Base-by-base conservation (phyloP, 2,797 vertebrate genomes). In the Cirrhinus molitorella region DNA sequence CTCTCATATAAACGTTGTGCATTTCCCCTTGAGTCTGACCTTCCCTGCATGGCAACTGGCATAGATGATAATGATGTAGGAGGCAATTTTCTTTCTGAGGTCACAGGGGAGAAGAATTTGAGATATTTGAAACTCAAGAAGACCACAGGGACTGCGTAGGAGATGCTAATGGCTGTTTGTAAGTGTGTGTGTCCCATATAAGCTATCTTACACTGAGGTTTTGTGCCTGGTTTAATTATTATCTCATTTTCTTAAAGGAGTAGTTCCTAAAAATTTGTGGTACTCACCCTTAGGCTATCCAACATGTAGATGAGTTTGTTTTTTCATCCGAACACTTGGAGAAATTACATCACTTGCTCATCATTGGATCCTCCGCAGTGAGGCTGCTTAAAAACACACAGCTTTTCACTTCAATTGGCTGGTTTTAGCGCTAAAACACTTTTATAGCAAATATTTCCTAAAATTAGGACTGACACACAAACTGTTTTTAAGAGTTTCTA, bases 71-170 rank as follows among this genome's bases (percentile, higher is more conserved):
- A 74, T 66, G 57, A 85, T 85, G 84, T 89, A 59, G 77, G 76
- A 92, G 85, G 88, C 88, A 91, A 89, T 91, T 91, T 90, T 79
- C 81, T 77, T 17, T 21, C 75, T 84, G 88, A 90, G 70, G 80
- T 82, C 67, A 82, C 80, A 73, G 37, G 47, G 49, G 80, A 14
- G 45, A 82, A 43, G 70, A 82, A 72, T 79, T 28, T 47, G 40
- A 71, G 53, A 45, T 78, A 85, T 57, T 71, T 65, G 25, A 72
- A 77, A 66, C 23, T 23, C 13, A 63, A 49, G 17, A n/a, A 43
- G 61, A 78, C 28, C 10, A 72, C 34, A 3, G 66, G 53, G 79
- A 59, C n/a, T 31, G 23, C 25, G 59, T 51, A 80, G 25, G 65
- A 70, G 21, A 77, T 61, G 34, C 59, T 61, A 53, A 80, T 40